These are phyloP conservation scores for Pachyrhynchus sulphureomaculatus DNA, from an alignment of 1,140 invertebrate genomes.

Conservation along the genomic window DNA sequence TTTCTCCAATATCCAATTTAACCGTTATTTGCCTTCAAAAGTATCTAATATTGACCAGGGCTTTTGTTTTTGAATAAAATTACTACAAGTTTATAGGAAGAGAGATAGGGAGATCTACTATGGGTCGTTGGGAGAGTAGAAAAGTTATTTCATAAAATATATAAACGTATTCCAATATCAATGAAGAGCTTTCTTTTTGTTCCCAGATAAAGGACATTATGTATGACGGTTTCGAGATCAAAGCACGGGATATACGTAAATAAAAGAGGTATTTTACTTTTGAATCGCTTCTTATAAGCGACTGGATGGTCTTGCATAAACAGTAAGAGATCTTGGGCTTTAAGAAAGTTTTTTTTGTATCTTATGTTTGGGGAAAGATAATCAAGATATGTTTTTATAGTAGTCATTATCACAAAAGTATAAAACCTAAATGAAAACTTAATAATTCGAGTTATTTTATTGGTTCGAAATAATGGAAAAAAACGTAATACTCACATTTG, in stretches of 20 bases:
- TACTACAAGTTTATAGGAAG: neutral
- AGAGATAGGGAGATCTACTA: neutral
- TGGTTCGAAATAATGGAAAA: no score
- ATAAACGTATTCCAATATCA: slow-evolving; percentile 16
- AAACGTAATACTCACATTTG: no score
- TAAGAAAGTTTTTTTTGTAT: no score
- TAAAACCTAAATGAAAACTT: no score
- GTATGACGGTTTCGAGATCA: slow-evolving; percentile 23
- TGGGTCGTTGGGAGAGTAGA: neutral
- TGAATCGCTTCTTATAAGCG: slow-evolving; percentile 6
- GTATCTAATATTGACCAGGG: slow-evolving; percentile 14
- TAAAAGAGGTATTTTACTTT: slow-evolving; percentile 21
- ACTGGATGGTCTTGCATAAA: neutral
- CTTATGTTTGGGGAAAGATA: no score
- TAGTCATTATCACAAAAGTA: no score
- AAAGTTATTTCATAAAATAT: slow-evolving; percentile 15
- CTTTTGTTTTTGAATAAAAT: slow-evolving; percentile 19
- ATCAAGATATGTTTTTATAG: no score
- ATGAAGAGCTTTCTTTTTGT: slow-evolving; percentile 26
- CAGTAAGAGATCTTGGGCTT: no score
- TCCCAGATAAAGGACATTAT: slow-evolving; percentile 24
- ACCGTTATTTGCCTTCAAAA: slow-evolving; percentile 3
- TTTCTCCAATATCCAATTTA: slow-evolving; percentile 8
- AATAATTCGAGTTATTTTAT: no score
- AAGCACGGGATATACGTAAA: slow-evolving; percentile 3